Evolutionary conservation across 37 sponge, comb jelly and placozoan genomes (phyloP).

Genomic region (Lycopodina hypogea): DNA sequence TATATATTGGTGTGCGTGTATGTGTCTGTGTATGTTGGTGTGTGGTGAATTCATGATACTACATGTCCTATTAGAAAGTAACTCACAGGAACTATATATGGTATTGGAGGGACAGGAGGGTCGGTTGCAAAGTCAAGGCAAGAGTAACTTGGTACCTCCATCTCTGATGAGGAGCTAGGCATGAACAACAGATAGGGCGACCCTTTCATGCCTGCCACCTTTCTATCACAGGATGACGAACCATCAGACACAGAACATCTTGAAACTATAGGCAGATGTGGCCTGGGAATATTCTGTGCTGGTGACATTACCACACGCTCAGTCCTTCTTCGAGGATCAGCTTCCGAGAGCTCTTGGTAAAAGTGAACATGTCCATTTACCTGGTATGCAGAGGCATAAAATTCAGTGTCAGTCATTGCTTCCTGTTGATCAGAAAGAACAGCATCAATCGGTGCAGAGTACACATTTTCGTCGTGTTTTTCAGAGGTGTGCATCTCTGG

Average conservation of each 20-base stretch:
- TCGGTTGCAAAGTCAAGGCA: too few species aligned
- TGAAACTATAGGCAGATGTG: not conserved
- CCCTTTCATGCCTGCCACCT: not conserved
- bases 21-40: not conserved
- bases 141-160: too few species aligned
- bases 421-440: too few species aligned
- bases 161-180: too few species aligned
- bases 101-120: not conserved
- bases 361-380: slow-evolving; percentile 18
- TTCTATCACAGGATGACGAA: too few species aligned
- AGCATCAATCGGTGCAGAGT: too few species aligned
- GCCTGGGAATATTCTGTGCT: not conserved
- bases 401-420: slow-evolving; percentile 2
- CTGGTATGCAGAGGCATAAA: slow-evolving; percentile 41
- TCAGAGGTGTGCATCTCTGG: too few species aligned
- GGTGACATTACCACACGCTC: not conserved
- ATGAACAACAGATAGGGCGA: not conserved
- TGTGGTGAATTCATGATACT: not conserved
- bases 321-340: too few species aligned
- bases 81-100: not conserved
- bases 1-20: not conserved
- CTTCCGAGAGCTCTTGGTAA: slow-evolving; percentile 30
- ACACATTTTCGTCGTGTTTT: too few species aligned
- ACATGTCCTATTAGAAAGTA: not conserved
- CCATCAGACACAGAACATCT: not conserved